A percentile compares a stretch with the other conserved stretches of the same genome.
Evolutionary conservation across 1,140 invertebrate genomes (phyloP).

Genomic region (Gryllus bimaculatus): DNA sequence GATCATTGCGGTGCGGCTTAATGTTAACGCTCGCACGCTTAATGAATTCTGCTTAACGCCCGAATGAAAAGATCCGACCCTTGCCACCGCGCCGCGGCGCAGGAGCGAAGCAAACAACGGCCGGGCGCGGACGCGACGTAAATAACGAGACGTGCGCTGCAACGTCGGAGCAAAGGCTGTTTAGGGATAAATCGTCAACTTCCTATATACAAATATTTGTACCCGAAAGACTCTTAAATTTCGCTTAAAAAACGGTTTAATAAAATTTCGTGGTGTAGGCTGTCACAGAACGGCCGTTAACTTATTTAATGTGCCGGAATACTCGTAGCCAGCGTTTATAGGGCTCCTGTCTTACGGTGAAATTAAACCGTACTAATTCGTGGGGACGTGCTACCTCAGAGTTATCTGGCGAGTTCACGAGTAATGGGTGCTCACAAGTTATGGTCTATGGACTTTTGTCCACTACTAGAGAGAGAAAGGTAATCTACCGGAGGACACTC

Average conservation of each 20-base stretch:
- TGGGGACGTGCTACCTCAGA: not conserved
- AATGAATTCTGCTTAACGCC: not conserved
- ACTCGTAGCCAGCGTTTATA: not conserved
- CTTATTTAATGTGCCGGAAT: not conserved
- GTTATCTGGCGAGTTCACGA: not conserved
- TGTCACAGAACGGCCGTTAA: not conserved
- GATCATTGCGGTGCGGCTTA: not conserved
- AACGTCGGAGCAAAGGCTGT: not conserved
- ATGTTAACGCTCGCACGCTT: not conserved
- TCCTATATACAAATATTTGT: not conserved
- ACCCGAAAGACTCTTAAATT: not conserved
- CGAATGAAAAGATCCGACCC: not conserved
- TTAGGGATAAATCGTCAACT: not conserved
- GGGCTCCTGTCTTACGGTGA: not conserved
- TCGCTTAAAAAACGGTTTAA: not conserved
- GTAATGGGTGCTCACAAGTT: not conserved
- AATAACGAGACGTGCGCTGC: not conserved
- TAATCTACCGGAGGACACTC: too few species aligned
- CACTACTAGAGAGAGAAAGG: too few species aligned
- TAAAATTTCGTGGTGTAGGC: not conserved
- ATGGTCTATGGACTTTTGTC: too few species aligned
- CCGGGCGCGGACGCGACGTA: not conserved
- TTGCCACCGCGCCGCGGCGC: not conserved
- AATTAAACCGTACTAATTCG: constrained; percentile 5
- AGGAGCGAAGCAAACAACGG: not conserved